Conservation (phyloP, 2,797 vertebrate species). For the Aulostomus chinensis region DNA sequence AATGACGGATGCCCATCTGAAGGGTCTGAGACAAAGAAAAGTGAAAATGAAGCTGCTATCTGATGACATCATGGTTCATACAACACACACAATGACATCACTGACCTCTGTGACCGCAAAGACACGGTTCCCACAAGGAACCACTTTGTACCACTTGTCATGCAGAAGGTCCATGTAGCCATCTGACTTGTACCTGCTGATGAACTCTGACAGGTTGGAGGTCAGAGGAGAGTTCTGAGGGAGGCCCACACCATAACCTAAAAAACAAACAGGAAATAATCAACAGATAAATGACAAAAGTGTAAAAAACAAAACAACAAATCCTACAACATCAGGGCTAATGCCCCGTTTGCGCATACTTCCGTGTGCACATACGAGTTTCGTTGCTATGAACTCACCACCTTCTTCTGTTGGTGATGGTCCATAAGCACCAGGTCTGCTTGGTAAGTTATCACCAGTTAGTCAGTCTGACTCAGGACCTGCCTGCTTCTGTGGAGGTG, state of each 20-base stretch:
- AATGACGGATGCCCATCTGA: constrained; percentile 95
- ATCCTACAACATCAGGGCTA: no score
- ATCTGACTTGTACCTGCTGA: constrained; percentile 94
- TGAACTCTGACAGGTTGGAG: constrained; percentile 90
- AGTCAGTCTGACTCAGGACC: no score
- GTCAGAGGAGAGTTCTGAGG: constrained; percentile 90
- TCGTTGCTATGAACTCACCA: no score
- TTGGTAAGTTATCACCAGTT: no score
- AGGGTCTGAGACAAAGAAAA: constrained; percentile 89
- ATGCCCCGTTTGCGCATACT: no score
- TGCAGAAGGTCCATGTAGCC: constrained; percentile 97
- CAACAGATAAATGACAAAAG: no score
- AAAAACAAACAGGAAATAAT: constrained; percentile 30
- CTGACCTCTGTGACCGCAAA: constrained; percentile 92
- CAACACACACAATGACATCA: background rate
- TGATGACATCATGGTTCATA: background rate
- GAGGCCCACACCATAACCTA: constrained; percentile 92
- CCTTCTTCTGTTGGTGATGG: no score
- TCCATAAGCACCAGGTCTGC: no score
- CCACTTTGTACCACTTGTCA: constrained; percentile 97
- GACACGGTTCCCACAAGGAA: constrained; percentile 93
- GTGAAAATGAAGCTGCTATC: no score
- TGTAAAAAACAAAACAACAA: no score
- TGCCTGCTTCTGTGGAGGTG: no score
- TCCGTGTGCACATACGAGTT: no score